Evolutionary conservation across 2,113 vertebrate genomes (phyloP).

Genomic region (Apaloderma vittatum): DNA sequence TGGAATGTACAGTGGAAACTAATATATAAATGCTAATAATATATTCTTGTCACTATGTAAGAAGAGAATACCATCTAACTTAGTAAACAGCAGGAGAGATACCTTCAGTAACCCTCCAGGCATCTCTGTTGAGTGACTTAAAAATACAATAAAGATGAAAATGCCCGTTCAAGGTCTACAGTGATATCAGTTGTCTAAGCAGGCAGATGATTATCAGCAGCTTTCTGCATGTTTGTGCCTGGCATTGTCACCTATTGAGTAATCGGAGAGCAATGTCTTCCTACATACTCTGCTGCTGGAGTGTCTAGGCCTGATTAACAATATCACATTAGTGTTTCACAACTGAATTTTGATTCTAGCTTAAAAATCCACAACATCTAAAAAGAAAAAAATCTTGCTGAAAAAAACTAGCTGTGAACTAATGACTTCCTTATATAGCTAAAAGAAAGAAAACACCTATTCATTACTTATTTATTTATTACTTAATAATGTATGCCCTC

Average conservation of each 20-base stretch:
- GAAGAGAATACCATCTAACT: not conserved
- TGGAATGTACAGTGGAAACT: not conserved
- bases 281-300: not conserved
- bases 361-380: not conserved
- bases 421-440: not conserved
- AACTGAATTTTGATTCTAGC: not conserved
- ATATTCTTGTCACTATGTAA: not conserved
- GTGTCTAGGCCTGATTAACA: not conserved
- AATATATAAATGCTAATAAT: not conserved
- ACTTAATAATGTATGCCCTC: slow-evolving; percentile 6
- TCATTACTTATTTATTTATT: slow-evolving; percentile 50
- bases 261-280: not conserved
- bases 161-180: not conserved
- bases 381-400: not conserved
- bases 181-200: not conserved
- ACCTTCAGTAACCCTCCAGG: not conserved
- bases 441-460: not conserved
- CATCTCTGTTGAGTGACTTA: not conserved
- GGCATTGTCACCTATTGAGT: not conserved
- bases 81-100: not conserved
- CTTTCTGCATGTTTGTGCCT: not conserved
- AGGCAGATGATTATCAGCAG: not conserved
- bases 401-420: not conserved
- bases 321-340: not conserved
- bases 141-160: not conserved